A percentile compares a stretch with the other conserved stretches of the same genome.
Evolutionary conservation across 2,113 vertebrate genomes (phyloP).

Genomic region (Mola mola): DNA sequence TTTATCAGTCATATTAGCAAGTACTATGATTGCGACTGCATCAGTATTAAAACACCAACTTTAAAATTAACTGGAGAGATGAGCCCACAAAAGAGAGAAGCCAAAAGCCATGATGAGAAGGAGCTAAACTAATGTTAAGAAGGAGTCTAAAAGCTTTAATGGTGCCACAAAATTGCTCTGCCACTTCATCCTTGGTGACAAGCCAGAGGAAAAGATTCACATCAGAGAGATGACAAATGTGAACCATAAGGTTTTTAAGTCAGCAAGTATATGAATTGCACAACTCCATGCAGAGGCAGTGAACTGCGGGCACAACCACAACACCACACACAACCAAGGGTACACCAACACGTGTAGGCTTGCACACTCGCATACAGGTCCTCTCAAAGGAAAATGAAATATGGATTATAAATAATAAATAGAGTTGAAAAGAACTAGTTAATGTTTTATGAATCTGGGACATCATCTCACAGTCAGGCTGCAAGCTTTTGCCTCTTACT

Average conservation of each 20-base stretch:
- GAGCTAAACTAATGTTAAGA: slow-evolving; percentile 55
- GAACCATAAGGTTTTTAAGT: slow-evolving; percentile 34
- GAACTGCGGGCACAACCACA: slow-evolving; percentile 45
- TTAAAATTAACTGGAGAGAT: slow-evolving; percentile 24
- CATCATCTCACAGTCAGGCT: slow-evolving; percentile 78
- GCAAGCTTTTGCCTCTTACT: slow-evolving; percentile 70
- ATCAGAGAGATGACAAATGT: slow-evolving; percentile 44
- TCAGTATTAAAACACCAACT: slow-evolving; percentile 14
- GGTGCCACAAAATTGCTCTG: slow-evolving; percentile 44
- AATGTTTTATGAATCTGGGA: slow-evolving; percentile 84
- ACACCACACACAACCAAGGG: slow-evolving; percentile 28
- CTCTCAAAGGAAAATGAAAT: slow-evolving; percentile 77
- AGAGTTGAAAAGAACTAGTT: slow-evolving; percentile 79
- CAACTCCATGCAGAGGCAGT: slow-evolving; percentile 46
- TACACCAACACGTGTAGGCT: slow-evolving; percentile 50
- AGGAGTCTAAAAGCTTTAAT: slow-evolving; percentile 54
- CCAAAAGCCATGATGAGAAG: slow-evolving; percentile 43
- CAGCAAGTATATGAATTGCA: slow-evolving; percentile 40
- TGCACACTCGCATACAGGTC: slow-evolving; percentile 59
- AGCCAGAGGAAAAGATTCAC: slow-evolving; percentile 56
- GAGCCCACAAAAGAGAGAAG: slow-evolving; percentile 26
- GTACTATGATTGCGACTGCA: slow-evolving; percentile 2
- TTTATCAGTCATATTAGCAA: not conserved
- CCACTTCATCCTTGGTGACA: slow-evolving; percentile 48
- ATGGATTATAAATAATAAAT: slow-evolving; percentile 81